Percentiles rank a stretch among this genome's conserved stretches.
Conservation (phyloP, 2,113 vertebrate species). For the Bagarius yarrelli region DNA sequence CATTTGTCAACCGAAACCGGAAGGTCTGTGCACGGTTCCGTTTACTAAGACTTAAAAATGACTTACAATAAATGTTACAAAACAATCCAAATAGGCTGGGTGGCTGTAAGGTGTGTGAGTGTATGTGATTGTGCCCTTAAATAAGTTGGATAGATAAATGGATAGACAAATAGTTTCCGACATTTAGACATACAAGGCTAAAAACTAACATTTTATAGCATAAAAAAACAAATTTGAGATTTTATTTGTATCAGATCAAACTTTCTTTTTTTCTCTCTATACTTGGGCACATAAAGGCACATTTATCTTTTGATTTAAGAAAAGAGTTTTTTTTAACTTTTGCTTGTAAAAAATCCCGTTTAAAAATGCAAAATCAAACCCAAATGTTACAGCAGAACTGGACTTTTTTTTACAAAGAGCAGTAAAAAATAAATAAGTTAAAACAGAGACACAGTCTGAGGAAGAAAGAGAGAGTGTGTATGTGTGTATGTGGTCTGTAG, state of each 20-base stretch:
- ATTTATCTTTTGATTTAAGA: too few relatives aligned
- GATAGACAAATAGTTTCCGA: too few relatives aligned
- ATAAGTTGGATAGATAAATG: too few relatives aligned
- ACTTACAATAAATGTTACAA: background rate
- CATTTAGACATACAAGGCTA: too few relatives aligned
- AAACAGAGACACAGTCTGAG: background rate
- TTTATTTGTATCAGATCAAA: too few relatives aligned
- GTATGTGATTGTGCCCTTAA: too few relatives aligned
- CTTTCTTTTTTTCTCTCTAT: background rate
- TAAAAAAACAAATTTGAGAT: too few relatives aligned
- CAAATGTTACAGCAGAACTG: background rate
- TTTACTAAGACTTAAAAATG: background rate
- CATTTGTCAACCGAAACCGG: background rate
- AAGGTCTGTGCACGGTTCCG: background rate
- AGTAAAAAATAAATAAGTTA: background rate
- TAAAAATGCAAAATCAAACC: background rate
- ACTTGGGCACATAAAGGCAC: background rate
- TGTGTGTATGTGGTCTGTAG: conserved; percentile 19
- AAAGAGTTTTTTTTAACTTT: background rate
- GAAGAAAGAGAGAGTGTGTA: background rate
- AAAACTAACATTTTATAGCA: too few relatives aligned
- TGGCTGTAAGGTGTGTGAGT: too few relatives aligned
- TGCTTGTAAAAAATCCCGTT: background rate
- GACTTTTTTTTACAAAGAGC: background rate
- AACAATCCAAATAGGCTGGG: too few relatives aligned